Conservation (phyloP, 2,113 vertebrate species). For the Clarias batrachus region DNA sequence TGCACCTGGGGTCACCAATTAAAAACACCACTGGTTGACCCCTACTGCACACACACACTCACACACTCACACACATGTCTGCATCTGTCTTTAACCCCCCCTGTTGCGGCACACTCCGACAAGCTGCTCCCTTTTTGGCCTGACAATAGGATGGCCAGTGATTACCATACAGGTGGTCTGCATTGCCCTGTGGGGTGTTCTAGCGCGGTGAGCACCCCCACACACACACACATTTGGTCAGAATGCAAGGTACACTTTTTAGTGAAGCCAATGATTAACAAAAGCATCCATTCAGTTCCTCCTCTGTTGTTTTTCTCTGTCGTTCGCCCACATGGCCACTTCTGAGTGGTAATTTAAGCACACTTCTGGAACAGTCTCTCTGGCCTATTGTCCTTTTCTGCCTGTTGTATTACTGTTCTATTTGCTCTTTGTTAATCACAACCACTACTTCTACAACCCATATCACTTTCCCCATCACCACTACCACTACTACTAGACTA, state of each 20-base stretch:
- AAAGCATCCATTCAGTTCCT: slow-evolving; percentile 23
- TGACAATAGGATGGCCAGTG: slow-evolving; percentile 65
- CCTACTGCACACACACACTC: slow-evolving; percentile 28
- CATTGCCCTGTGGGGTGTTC: slow-evolving; percentile 28
- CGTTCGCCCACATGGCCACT: slow-evolving; percentile 14
- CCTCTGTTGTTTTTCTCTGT: slow-evolving; percentile 17
- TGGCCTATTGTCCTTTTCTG: background rate
- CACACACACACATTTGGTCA: background rate
- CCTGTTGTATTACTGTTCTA: background rate
- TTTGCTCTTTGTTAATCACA: background rate
- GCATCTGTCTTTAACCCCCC: slow-evolving; percentile 49
- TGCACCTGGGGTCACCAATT: slow-evolving; percentile 50
- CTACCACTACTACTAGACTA: background rate
- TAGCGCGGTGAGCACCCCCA: slow-evolving; percentile 14
- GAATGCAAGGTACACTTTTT: slow-evolving; percentile 28
- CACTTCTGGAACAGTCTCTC: background rate
- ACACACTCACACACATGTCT: slow-evolving; percentile 33
- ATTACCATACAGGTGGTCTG: slow-evolving; percentile 75
- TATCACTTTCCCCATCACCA: background rate
- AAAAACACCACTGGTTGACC: slow-evolving; percentile 38
- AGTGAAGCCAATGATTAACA: slow-evolving; percentile 45
- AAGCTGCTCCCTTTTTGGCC: slow-evolving; percentile 66
- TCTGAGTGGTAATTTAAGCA: background rate
- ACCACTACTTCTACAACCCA: background rate
- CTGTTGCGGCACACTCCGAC: slow-evolving; percentile 70